phyloP scores from a whole-genome alignment of 2,797 vertebrate species.

The Enteromius paludinosus region DNA sequence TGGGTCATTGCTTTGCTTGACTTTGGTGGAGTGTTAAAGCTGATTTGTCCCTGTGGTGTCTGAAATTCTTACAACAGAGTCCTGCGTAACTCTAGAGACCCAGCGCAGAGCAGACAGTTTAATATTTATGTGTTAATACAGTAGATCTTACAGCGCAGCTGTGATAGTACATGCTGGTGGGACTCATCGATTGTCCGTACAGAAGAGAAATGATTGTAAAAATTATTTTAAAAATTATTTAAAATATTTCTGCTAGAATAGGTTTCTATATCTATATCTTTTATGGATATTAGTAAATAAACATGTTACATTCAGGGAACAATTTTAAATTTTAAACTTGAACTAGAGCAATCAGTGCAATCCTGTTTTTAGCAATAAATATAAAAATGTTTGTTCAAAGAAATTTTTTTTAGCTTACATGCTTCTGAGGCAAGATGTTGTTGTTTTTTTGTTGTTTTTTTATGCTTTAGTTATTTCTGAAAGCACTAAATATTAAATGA shows the following conservation, averaged over 20 bases:
- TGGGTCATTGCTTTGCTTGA: constrained; percentile 35
- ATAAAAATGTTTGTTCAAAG: background rate
- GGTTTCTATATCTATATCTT: too few relatives aligned
- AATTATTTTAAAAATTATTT: background rate
- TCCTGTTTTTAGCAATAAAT: background rate
- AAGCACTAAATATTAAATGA: background rate
- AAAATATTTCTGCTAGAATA: background rate
- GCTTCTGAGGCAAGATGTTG: background rate
- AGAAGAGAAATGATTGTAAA: background rate
- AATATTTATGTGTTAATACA: constrained; percentile 48
- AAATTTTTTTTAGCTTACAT: background rate
- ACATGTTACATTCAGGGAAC: background rate
- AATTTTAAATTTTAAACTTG: background rate
- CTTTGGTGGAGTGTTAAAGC: constrained; percentile 44
- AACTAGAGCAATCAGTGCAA: background rate
- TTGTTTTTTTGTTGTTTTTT: background rate
- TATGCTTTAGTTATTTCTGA: background rate
- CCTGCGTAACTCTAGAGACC: constrained; percentile 26
- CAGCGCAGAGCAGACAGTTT: constrained; percentile 15
- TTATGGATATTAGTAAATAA: background rate
- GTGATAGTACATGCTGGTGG: constrained; percentile 20
- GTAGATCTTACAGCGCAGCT: constrained; percentile 37
- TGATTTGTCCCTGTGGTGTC: constrained; percentile 44
- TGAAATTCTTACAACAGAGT: constrained; percentile 44
- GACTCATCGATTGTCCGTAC: constrained; percentile 1